Conservation (phyloP, 2,888 invertebrate genomes). For the Corbicula japonica region DNA sequence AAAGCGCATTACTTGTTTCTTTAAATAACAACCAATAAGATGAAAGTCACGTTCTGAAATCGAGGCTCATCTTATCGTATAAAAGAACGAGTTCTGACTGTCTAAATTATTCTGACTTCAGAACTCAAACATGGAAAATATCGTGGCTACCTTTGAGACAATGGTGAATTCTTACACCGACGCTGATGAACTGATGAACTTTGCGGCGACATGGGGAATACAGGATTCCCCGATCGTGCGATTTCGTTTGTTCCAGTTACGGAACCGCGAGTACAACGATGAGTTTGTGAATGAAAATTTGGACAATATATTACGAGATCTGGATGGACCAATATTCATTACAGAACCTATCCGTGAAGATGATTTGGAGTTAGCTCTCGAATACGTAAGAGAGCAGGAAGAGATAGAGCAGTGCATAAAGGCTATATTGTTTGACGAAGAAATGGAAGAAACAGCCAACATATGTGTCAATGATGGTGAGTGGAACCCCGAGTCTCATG, state of each 20-base stretch:
- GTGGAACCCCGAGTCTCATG: constrained; percentile 6
- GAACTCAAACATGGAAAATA: neutral
- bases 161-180: constrained; percentile 15
- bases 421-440: constrained; percentile 40
- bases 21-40: too few species aligned
- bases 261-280: neutral
- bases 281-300: constrained; percentile 8
- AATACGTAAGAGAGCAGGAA: constrained; percentile 19
- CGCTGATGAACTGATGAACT: constrained; percentile 14
- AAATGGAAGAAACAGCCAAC: constrained; percentile 27
- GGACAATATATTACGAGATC: neutral
- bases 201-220: constrained; percentile 30
- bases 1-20: too few species aligned
- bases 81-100: neutral
- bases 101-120: neutral
- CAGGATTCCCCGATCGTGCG: constrained; percentile 10
- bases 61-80: too few species aligned
- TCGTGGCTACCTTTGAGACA: constrained; percentile 1
- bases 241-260: constrained; percentile 17
- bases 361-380: constrained; percentile 10
- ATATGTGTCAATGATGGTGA: constrained; percentile 7
- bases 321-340: neutral
- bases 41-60: constrained; percentile 7
- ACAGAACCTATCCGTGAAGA: neutral
- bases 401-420: constrained; percentile 16